Conservation (phyloP, 2,888 invertebrate genomes). For the Athalia cordata region DNA sequence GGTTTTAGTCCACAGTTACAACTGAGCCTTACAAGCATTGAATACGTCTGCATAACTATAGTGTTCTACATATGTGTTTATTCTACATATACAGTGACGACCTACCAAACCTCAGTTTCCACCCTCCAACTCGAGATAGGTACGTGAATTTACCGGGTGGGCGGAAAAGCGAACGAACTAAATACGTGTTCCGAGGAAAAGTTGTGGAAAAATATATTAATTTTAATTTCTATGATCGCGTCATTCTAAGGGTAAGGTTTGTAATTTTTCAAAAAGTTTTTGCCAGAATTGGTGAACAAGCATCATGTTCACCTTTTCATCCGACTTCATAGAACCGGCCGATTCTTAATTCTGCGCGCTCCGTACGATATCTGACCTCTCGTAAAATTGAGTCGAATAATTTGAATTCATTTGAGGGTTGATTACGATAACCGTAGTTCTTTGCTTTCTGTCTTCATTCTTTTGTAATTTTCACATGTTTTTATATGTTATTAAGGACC, state of each 20-base stretch:
- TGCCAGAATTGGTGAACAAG: neutral
- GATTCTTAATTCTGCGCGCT: too few relatives aligned
- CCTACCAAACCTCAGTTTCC: too few relatives aligned
- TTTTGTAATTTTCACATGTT: neutral
- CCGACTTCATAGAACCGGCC: too few relatives aligned
- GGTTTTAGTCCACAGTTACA: slow-evolving; percentile 36
- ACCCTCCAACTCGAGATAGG: neutral
- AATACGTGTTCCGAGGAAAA: too few relatives aligned
- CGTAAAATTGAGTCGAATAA: too few relatives aligned
- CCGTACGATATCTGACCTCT: too few relatives aligned
- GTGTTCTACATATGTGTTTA: too few relatives aligned
- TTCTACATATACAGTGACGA: too few relatives aligned
- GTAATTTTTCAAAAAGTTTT: neutral
- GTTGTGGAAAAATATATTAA: too few relatives aligned
- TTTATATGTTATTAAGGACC: neutral
- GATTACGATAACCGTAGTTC: neutral
- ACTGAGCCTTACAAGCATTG: slow-evolving; percentile 1
- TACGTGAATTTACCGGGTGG: neutral
- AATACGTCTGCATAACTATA: neutral
- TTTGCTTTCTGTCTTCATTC: neutral
- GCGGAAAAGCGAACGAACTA: neutral
- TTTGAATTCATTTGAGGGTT: too few relatives aligned
- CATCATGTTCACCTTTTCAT: neutral
- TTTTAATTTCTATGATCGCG: too few relatives aligned
- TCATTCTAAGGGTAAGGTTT: too few relatives aligned